phyloP scores from a whole-genome alignment of 2,888 invertebrate genomes.

The Dastarcus helophoroides region DNA sequence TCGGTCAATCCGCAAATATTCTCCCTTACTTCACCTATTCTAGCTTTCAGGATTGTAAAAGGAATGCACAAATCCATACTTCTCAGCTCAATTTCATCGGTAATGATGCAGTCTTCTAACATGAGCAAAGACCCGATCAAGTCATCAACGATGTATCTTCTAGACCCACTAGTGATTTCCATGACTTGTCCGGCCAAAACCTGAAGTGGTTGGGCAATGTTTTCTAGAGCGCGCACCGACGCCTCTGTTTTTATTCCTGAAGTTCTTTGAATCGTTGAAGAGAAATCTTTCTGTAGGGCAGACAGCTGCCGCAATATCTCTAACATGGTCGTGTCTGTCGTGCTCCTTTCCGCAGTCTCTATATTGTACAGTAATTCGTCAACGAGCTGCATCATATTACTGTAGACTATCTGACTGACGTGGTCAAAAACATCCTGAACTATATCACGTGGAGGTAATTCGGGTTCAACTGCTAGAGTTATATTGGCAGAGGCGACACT shows the following conservation, averaged over 20 bases:
- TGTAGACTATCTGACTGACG: constrained; percentile 31
- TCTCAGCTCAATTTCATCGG: constrained; percentile 23
- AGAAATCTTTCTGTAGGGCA: constrained; percentile 32
- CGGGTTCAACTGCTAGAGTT: constrained; percentile 16
- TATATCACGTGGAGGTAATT: constrained; percentile 18
- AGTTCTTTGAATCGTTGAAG: constrained; percentile 24
- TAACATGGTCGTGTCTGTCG: constrained; percentile 25
- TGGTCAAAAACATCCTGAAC: constrained; percentile 34
- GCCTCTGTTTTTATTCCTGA: constrained; percentile 26
- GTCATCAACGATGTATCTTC: constrained; percentile 27
- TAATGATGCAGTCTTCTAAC: constrained; percentile 29
- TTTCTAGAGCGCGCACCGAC: constrained; percentile 38
- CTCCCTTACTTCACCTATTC: constrained; percentile 28
- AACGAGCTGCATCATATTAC: constrained; percentile 30
- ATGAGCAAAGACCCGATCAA: constrained; percentile 28
- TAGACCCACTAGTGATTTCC: constrained; percentile 22
- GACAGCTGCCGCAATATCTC: constrained; percentile 30
- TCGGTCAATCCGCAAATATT: constrained; percentile 28
- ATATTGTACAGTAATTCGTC: constrained; percentile 32
- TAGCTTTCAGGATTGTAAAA: constrained; percentile 25
- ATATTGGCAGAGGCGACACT: constrained; percentile 16
- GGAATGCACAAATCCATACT: constrained; percentile 23
- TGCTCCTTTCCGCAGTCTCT: constrained; percentile 28
- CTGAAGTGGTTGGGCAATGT: constrained; percentile 41
- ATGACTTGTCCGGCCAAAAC: constrained; percentile 30